Percentiles rank a stretch among this genome's conserved stretches.
These are phyloP conservation scores for Caenorhabditis becei DNA, from an alignment of 2,888 invertebrate species.

Conservation along the genomic window DNA sequence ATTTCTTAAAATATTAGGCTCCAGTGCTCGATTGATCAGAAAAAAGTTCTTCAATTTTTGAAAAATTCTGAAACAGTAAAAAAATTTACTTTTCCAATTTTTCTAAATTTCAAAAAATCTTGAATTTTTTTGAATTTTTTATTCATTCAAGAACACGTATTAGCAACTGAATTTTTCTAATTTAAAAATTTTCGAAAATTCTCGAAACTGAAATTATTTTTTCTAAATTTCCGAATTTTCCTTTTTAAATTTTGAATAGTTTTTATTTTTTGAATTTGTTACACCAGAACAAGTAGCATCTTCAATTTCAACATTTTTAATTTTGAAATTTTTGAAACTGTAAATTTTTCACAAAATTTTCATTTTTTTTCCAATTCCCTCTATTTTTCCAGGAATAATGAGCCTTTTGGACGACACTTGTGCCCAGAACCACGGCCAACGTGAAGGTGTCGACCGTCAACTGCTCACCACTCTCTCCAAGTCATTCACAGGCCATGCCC, in stretches of 20 bases:
- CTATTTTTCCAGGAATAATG: constrained; percentile 83
- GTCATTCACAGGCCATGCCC: constrained; percentile 84
- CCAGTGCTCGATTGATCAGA: too few relatives aligned
- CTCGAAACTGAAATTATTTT: too few relatives aligned
- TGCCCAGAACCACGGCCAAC: constrained; percentile 87
- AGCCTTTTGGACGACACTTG: constrained; percentile 87
- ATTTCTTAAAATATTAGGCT: not conserved
- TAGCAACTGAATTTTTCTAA: not conserved
- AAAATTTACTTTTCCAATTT: not conserved
- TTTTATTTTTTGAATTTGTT: too few relatives aligned
- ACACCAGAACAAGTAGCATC: too few relatives aligned
- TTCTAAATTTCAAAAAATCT: constrained; percentile 14
- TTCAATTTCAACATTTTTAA: too few relatives aligned
- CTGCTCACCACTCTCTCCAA: constrained; percentile 64
- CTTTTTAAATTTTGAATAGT: too few relatives aligned
- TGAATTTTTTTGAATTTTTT: too few relatives aligned
- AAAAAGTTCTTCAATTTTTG: not conserved
- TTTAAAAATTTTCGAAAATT: not conserved
- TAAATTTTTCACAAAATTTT: too few relatives aligned
- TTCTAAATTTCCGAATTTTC: not conserved
- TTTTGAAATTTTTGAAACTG: too few relatives aligned
- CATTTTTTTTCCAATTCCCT: too few relatives aligned
- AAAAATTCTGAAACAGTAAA: not conserved
- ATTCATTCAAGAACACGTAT: too few relatives aligned
- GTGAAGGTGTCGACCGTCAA: constrained; percentile 85